Conservation (phyloP, 2,888 invertebrate species). For the Yponomeuta cagnagella region DNA sequence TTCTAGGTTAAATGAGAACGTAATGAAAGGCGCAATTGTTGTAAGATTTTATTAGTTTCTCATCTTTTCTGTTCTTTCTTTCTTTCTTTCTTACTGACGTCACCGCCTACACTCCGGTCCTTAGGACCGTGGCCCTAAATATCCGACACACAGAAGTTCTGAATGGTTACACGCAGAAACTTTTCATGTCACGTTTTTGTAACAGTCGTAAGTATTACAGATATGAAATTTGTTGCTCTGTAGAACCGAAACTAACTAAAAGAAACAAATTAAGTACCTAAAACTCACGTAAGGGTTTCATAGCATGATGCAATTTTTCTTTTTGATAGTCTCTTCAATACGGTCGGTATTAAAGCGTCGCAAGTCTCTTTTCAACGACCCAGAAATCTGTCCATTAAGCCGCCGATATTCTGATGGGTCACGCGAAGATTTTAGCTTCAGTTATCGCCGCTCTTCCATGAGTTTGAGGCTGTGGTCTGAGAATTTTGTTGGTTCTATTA, state of each 20-base stretch:
- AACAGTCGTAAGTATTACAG: constrained; percentile 3
- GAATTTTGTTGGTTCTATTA: no score
- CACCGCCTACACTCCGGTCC: not conserved
- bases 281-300: no score
- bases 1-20: constrained; percentile 39
- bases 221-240: not conserved
- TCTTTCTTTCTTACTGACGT: not conserved
- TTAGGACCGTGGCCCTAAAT: not conserved
- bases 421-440: no score
- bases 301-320: no score
- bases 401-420: no score
- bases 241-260: not conserved
- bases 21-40: constrained; percentile 1
- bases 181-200: constrained; percentile 2
- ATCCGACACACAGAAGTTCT: not conserved
- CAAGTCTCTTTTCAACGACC: no score
- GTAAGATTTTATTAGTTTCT: not conserved
- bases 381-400: no score
- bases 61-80: not conserved
- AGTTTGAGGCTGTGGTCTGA: no score
- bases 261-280: no score
- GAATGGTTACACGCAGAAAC: not conserved
- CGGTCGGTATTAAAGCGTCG: no score
- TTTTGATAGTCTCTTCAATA: no score
- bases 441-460: no score